phyloP scores from a whole-genome alignment of 2,113 vertebrate genomes.

The Lipotes vexillifer region DNA sequence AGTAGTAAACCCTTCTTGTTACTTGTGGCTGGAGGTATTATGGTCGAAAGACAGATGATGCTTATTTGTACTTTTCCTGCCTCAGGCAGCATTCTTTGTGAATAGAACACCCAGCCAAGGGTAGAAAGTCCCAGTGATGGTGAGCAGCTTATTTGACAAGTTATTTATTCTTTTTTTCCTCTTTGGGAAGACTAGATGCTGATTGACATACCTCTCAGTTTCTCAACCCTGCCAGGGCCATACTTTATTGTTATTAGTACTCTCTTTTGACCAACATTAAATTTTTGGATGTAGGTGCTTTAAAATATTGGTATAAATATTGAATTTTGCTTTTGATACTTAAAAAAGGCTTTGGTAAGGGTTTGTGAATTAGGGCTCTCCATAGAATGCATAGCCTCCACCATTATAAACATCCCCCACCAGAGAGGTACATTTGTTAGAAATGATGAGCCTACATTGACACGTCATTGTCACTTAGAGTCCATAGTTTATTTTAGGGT shows the following conservation, averaged over 20 bases:
- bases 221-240: not conserved
- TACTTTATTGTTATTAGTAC: not conserved
- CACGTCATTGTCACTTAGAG: not conserved
- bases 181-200: not conserved
- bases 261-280: not conserved
- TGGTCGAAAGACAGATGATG: not conserved
- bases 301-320: not conserved
- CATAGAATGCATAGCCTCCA: not conserved
- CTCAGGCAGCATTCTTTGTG: not conserved
- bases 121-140: not conserved
- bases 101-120: not conserved
- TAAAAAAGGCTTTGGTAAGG: not conserved
- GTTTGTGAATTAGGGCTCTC: not conserved
- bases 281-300: not conserved
- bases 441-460: not conserved
- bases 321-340: conserved; percentile 20
- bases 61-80: conserved; percentile 7
- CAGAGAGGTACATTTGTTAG: not conserved
- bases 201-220: not conserved
- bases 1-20: not conserved
- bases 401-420: not conserved
- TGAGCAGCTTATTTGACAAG: not conserved
- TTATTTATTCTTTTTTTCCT: not conserved
- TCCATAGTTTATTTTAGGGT: not conserved
- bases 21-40: not conserved